Evolutionary conservation across 2,888 invertebrate genomes (phyloP).

Genomic region (Zaprionus lineosus): DNA sequence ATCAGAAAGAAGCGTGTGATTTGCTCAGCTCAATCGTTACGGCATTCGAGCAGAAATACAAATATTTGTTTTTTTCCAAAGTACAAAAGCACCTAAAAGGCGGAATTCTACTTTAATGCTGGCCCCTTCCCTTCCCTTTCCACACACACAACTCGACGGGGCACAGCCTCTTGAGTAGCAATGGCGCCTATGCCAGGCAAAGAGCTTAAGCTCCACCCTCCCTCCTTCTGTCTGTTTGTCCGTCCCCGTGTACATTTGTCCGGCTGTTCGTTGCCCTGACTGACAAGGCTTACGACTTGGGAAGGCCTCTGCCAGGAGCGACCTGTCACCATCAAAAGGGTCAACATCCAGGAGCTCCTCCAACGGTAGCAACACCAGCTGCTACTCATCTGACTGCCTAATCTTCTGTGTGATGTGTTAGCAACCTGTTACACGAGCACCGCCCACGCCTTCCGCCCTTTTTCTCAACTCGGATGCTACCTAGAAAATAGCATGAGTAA

Average conservation of each 20-base stretch:
- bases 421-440: constrained; percentile 65
- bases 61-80: constrained; percentile 69
- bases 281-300: constrained; percentile 71
- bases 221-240: constrained; percentile 17
- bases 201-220: constrained; percentile 54
- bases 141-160: constrained; percentile 25
- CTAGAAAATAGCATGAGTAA: constrained; percentile 39
- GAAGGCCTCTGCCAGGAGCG: constrained; percentile 40
- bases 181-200: constrained; percentile 30
- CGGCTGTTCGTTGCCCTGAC: constrained; percentile 46
- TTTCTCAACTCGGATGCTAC: constrained; percentile 13
- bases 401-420: constrained; percentile 64
- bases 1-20: constrained; percentile 74
- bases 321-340: constrained; percentile 44
- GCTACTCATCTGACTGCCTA: constrained; percentile 60
- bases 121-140: no score
- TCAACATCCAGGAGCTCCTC: constrained; percentile 36
- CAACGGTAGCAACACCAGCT: constrained; percentile 46
- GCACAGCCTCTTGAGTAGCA: constrained; percentile 22
- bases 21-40: constrained; percentile 73
- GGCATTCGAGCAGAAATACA: constrained; percentile 73
- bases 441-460: constrained; percentile 6
- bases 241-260: neutral
- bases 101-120: no score
- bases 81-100: constrained; percentile 56